Percentiles rank a stretch among this genome's conserved stretches.
Evolutionary conservation across 2,797 vertebrate genomes (phyloP).

Genomic region (Argya squamiceps): DNA sequence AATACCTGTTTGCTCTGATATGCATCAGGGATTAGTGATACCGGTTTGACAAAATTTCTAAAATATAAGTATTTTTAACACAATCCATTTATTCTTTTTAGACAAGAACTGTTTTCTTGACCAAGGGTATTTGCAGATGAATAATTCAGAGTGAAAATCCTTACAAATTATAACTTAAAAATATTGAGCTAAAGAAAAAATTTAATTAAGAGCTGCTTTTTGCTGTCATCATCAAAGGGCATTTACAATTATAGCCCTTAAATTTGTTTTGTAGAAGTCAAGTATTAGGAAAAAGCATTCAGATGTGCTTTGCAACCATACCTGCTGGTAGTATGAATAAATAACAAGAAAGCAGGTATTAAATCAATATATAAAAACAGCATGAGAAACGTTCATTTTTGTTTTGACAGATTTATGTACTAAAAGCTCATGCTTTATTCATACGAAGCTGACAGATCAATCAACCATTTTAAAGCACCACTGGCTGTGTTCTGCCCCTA

Average conservation of each 20-base stretch:
- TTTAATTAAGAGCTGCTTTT: neutral
- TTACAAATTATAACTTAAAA: neutral
- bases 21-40: neutral
- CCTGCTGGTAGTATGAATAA: neutral
- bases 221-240: neutral
- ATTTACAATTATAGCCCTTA: neutral
- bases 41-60: neutral
- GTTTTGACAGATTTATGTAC: neutral
- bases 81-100: neutral
- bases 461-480: neutral
- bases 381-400: neutral
- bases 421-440: neutral
- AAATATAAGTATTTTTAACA: neutral
- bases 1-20: neutral
- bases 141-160: neutral
- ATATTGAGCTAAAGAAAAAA: neutral
- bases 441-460: neutral
- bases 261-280: neutral
- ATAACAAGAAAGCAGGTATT: neutral
- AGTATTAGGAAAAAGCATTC: neutral
- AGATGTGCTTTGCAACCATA: neutral
- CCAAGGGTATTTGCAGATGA: neutral
- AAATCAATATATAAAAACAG: neutral
- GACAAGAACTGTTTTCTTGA: neutral
- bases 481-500: neutral